Base-by-base conservation (phyloP, 2,113 vertebrate genomes). In the Lophotis ruficrista region DNA sequence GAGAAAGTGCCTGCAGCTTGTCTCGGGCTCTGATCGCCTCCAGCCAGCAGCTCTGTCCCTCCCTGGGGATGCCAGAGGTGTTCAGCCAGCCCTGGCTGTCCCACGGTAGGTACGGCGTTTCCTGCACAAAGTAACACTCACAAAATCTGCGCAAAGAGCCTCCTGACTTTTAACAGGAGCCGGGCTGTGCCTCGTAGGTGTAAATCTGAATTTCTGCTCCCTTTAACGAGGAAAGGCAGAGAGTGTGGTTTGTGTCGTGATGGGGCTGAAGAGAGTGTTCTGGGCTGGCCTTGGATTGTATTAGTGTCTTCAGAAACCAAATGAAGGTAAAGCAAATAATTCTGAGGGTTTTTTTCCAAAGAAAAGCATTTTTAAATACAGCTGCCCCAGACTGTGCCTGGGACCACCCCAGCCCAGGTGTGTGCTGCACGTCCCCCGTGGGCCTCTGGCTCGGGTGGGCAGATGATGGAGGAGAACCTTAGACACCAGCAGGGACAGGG, bases 71-170 rank as follows among this genome's bases (percentile, higher is more conserved):
- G 72, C 33, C 43, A 23, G 48, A 27, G 57, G 35, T 1, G 0
- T 54, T 50, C 58, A 20, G 27, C 57, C 20, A 50, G 51, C 21
- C 51, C 11, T 28, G 41, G 11, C 37, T 78, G 48, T 53, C 48
- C 54, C 37, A 27, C 1, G 0, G 33, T n/a, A 20, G 69, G 19
- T 48, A 31, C 2, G 0, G 31, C 28, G 6, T 2, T 33, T 66
- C 41, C 57, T 5, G 7, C 1, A 6, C 57, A 22, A 45, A 51
- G 10, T 20, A 60, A n/a, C 9, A 15, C 27, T 70, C 35, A 15
- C 1, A 3, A 54, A 35, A 38, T 45, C 81, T 28, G 70, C 51
- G 57, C 56, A 47, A 25, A 70, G 68, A 81, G 11, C 21, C 47
- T 50, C 14, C 19, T 54, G 60, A 60, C 30, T 33, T 41, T 31